Evolutionary conservation across 2,888 invertebrate species (phyloP), one percentile per base, ranked within the genome.

Genomic region (Vanessa cardui): DNA sequence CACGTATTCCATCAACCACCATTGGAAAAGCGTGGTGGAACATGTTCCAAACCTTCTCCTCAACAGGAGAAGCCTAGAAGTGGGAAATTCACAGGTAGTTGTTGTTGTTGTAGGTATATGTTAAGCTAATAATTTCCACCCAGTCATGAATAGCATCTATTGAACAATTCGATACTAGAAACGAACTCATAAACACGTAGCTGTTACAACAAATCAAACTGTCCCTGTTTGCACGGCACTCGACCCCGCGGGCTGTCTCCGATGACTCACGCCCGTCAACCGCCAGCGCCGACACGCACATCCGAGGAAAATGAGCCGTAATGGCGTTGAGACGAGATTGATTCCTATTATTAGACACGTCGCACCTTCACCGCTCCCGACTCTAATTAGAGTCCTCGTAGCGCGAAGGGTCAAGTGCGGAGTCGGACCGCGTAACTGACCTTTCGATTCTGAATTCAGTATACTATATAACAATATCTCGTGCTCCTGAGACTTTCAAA

Each of bases 231-330:
- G 66, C 59, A 58, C 26, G 26, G 12, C 39, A 39, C 12, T 9
- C 12, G 26, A 26, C 26, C 26, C 26, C 39, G 39, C 12, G 21
- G 21, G 21, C 58, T 9, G 33, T 46, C 39, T 39, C 56, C 9
- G 46, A 59, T 71, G 71, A 71, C 44, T 71, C 71, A 69, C 52
- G 58, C 59, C 59, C 39, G 68, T 69, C 69, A 71, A 62, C 62
- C 69, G 61, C 63, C 59, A 60, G 50, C 45, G 20, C 52, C 31
- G 61, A 63, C 54, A 54, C 54, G 39, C 33, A 54, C 46, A 39
- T 70, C 71, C 71, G 67, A 68, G 59, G 68, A 60, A 64, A 61
- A 66, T 66, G 52, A 52, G 39, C 46, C 59, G 60, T 64, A 70
- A 68, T 56, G 58, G 58, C 46, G 39, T 54, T 69, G 49, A 59